Conservation (phyloP, 2,797 vertebrate species). For the Muscicapa comitata region DNA sequence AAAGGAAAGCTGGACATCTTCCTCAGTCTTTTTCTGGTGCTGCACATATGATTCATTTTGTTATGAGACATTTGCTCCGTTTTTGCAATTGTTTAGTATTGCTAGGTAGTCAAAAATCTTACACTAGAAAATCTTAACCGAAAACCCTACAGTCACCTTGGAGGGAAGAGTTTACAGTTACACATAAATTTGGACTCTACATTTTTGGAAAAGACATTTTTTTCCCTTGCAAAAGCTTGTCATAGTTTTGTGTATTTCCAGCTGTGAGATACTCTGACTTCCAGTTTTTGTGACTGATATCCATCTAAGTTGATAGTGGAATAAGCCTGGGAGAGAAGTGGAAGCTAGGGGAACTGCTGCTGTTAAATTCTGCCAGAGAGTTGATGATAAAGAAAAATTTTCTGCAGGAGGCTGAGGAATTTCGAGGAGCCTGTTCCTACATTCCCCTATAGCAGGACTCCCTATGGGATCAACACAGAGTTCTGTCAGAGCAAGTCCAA, state of each 20-base stretch:
- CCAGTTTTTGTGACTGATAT: neutral
- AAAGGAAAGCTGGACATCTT: neutral
- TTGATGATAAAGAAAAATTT: neutral
- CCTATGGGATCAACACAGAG: neutral
- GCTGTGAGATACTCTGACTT: neutral
- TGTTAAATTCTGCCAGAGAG: neutral
- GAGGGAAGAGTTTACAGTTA: neutral
- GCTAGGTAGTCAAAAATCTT: neutral
- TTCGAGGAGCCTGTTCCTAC: neutral
- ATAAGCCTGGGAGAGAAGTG: neutral
- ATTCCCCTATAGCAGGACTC: neutral
- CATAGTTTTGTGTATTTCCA: neutral
- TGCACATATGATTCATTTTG: neutral
- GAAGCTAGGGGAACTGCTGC: neutral
- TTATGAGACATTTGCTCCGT: neutral
- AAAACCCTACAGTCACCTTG: accelerated
- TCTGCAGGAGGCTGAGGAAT: neutral
- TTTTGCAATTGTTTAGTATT: neutral
- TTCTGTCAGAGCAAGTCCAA: neutral
- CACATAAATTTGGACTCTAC: neutral
- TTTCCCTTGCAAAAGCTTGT: neutral
- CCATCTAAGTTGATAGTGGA: neutral
- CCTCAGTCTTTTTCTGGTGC: neutral
- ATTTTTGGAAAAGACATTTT: neutral
- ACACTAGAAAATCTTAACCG: neutral